These are phyloP conservation scores for Gadus macrocephalus DNA, from an alignment of 2,113 vertebrate species.

Conservation along the genomic window DNA sequence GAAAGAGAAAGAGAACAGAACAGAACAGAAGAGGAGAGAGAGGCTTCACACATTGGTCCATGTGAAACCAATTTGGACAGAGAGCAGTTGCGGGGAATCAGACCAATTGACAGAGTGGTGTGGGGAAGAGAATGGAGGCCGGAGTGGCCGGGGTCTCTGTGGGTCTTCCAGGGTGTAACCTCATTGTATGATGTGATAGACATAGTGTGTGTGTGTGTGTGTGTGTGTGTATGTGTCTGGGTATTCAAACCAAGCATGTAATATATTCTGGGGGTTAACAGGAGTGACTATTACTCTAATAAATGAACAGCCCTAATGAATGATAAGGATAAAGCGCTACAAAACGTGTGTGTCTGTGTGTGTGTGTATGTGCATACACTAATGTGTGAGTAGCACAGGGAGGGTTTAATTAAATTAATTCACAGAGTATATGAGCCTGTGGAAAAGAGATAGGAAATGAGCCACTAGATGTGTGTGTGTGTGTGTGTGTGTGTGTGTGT, in stretches of 20 bases:
- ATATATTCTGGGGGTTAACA: background rate
- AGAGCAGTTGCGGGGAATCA: too few relatives aligned
- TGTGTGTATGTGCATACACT: background rate
- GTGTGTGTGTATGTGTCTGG: constrained; percentile 3
- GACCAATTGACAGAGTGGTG: too few relatives aligned
- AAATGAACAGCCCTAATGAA: constrained; percentile 11
- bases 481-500: constrained; percentile 17
- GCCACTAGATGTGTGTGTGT: background rate
- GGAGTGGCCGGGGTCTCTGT: too few relatives aligned
- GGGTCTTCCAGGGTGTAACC: too few relatives aligned
- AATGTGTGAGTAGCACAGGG: too few relatives aligned
- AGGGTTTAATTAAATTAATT: constrained; percentile 33
- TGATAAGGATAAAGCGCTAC: constrained; percentile 16
- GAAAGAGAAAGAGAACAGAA: too few relatives aligned
- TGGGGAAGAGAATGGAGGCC: too few relatives aligned
- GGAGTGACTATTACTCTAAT: constrained; percentile 10
- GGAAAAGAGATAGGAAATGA: constrained; percentile 35
- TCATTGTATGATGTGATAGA: too few relatives aligned
- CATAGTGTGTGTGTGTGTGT: constrained; percentile 9
- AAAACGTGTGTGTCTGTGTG: background rate
- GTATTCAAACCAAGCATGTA: background rate
- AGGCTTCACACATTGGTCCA: too few relatives aligned
- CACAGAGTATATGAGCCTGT: constrained; percentile 20
- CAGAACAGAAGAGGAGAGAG: too few relatives aligned
- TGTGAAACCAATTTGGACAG: too few relatives aligned